Percentiles rank a stretch among this genome's conserved stretches.
phyloP scores from a whole-genome alignment of 1,140 invertebrate species.

The Zaprionus africanus region DNA sequence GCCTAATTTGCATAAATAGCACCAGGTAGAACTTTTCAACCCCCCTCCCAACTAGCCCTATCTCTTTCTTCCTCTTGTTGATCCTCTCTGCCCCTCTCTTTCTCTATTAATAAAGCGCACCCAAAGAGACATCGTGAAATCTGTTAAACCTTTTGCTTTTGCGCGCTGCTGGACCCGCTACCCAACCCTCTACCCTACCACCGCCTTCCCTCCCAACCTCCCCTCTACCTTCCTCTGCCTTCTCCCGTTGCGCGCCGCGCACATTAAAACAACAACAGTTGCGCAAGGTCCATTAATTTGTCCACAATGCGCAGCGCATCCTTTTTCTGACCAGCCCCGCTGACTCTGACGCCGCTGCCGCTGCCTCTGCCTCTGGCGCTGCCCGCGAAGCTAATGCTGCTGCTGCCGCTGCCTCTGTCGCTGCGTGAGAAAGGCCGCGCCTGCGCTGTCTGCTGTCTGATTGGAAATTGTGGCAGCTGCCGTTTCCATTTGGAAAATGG shows the following conservation, averaged over 20 bases:
- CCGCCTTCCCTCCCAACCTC: not conserved
- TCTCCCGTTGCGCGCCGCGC: not conserved
- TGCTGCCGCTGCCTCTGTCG: not conserved
- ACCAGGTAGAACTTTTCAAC: not conserved
- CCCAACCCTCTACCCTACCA: not conserved
- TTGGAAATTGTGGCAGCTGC: conserved; percentile 36
- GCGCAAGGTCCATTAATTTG: conserved; percentile 69
- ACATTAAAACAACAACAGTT: conserved; percentile 40
- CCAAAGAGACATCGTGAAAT: conserved; percentile 3
- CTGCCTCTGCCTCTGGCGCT: not conserved
- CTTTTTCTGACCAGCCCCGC: conserved; percentile 44
- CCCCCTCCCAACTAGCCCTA: not conserved
- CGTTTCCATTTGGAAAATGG: conserved; percentile 22
- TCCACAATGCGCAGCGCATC: conserved; percentile 63
- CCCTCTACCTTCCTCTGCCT: not conserved
- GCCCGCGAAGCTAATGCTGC: not conserved
- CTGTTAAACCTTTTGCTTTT: not conserved
- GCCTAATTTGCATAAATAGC: conserved; percentile 3
- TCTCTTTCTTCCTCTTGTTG: not conserved
- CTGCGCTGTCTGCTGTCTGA: conserved; percentile 13
- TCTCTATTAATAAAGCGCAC: not conserved
- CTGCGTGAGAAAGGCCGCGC: conserved; percentile 33
- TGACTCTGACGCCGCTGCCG: conserved; percentile 11
- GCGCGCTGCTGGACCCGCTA: conserved; percentile 1
- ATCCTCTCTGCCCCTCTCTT: not conserved